phyloP scores from a whole-genome alignment of 2,797 vertebrate genomes.

The Thripadectes ignobilis region DNA sequence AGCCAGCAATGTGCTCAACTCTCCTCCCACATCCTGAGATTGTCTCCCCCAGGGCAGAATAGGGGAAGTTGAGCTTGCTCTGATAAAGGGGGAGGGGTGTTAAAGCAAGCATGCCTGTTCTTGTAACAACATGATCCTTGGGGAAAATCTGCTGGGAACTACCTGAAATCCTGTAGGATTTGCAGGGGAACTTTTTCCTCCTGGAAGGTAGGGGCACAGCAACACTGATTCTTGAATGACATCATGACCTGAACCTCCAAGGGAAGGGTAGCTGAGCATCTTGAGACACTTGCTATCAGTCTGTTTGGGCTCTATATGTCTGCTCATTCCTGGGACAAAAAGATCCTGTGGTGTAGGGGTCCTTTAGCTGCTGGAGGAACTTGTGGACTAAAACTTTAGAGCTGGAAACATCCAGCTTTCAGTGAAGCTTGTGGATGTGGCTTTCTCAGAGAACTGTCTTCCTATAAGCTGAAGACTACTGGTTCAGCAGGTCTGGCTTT shows the following conservation, averaged over 20 bases:
- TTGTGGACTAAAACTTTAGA: neutral
- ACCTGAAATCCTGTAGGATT: neutral
- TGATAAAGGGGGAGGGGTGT: slow-evolving; percentile 59
- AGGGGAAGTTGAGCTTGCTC: slow-evolving; percentile 56
- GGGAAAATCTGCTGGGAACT: neutral
- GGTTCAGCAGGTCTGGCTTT: neutral
- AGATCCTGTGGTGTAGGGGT: neutral
- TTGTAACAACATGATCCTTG: neutral
- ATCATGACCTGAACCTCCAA: neutral
- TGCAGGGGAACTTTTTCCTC: neutral
- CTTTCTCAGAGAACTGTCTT: neutral
- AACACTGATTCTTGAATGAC: neutral
- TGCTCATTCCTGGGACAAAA: neutral
- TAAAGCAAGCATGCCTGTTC: slow-evolving; percentile 40
- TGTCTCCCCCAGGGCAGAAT: slow-evolving; percentile 64
- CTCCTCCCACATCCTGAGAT: slow-evolving; percentile 69
- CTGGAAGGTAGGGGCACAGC: neutral
- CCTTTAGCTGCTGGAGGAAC: neutral
- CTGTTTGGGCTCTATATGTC: neutral
- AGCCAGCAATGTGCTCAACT: slow-evolving; percentile 52
- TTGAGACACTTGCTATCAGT: neutral
- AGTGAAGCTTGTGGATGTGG: neutral
- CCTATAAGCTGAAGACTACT: neutral
- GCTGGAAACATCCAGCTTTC: neutral
- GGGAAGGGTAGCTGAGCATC: neutral